phyloP scores from a whole-genome alignment of 2,113 vertebrate species.

The Triplophysa siluroides region DNA sequence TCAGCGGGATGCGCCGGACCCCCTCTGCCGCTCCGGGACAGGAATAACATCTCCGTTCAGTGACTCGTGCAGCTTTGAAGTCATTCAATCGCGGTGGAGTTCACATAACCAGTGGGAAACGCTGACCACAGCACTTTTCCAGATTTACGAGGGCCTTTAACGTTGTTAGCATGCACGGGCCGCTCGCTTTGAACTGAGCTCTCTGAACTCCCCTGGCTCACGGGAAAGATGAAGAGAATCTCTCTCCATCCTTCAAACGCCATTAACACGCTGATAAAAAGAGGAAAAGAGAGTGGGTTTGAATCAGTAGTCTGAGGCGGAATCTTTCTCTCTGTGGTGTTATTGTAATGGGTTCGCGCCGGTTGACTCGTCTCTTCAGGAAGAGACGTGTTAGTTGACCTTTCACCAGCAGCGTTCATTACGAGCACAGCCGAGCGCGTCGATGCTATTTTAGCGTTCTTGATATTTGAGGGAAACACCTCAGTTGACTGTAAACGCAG shows the following conservation, averaged over 20 bases:
- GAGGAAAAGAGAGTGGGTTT: neutral
- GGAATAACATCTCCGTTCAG: neutral
- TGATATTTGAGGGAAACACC: neutral
- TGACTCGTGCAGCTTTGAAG: neutral
- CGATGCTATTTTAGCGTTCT: neutral
- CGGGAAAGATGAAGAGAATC: neutral
- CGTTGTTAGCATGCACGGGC: slow-evolving; percentile 3
- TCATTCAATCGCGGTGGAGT: neutral
- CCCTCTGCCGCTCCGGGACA: neutral
- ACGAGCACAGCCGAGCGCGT: neutral
- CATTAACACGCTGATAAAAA: neutral
- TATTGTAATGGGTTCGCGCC: neutral
- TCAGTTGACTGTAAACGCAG: neutral
- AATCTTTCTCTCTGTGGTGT: neutral
- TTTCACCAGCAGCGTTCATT: slow-evolving; percentile 3
- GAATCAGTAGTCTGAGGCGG: neutral
- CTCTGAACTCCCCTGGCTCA: neutral
- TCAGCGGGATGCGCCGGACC: neutral
- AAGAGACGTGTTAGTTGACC: slow-evolving; percentile 11
- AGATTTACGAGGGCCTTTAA: slow-evolving; percentile 29
- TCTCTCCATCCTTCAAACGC: neutral
- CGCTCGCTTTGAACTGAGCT: neutral
- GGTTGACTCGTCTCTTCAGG: neutral
- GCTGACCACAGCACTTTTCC: slow-evolving; percentile 28
- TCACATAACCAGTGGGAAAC: slow-evolving; percentile 11